Percentiles rank a stretch among this genome's conserved stretches.
Evolutionary conservation across 2,888 invertebrate genomes (phyloP).

Genomic region (Drosophila nr. perissopoda): DNA sequence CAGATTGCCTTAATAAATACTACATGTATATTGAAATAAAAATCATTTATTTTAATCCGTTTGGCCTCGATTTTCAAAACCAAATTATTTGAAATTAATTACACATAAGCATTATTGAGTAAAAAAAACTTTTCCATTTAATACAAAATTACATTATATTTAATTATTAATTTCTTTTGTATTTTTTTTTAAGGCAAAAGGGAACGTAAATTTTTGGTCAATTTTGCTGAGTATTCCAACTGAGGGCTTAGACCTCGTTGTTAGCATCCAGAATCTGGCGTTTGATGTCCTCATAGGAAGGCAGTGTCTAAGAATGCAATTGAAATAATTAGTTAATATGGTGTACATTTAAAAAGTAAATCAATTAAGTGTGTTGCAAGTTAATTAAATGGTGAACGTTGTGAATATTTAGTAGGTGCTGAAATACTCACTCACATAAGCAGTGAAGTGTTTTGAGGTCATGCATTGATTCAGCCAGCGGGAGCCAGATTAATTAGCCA

Average conservation of each 20-base stretch:
- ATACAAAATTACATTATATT: constrained; percentile 44
- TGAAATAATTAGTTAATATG: constrained; percentile 1
- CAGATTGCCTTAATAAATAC: neutral
- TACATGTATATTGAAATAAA: neutral
- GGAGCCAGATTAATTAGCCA: constrained; percentile 26
- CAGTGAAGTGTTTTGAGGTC: constrained; percentile 29
- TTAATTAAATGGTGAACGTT: constrained; percentile 16
- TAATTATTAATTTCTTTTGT: constrained; percentile 10
- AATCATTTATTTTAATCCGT: neutral
- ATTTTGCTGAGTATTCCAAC: constrained; percentile 62
- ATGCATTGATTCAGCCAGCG: constrained; percentile 32
- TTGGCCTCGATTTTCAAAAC: neutral
- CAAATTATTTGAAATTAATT: neutral
- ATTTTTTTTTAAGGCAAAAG: constrained; percentile 44
- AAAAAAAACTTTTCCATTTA: constrained; percentile 43
- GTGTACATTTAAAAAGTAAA: neutral
- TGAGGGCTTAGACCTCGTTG: constrained; percentile 64
- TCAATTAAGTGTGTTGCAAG: neutral
- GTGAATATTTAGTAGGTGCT: constrained; percentile 4
- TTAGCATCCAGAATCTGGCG: constrained; percentile 80
- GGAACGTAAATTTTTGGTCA: constrained; percentile 61
- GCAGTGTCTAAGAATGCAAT: constrained; percentile 66
- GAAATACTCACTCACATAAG: constrained; percentile 42
- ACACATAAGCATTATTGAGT: constrained; percentile 6
- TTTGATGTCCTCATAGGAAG: constrained; percentile 84